Evolutionary conservation across 2,797 vertebrate species (phyloP).

Genomic region (Sorex maritimensis): DNA sequence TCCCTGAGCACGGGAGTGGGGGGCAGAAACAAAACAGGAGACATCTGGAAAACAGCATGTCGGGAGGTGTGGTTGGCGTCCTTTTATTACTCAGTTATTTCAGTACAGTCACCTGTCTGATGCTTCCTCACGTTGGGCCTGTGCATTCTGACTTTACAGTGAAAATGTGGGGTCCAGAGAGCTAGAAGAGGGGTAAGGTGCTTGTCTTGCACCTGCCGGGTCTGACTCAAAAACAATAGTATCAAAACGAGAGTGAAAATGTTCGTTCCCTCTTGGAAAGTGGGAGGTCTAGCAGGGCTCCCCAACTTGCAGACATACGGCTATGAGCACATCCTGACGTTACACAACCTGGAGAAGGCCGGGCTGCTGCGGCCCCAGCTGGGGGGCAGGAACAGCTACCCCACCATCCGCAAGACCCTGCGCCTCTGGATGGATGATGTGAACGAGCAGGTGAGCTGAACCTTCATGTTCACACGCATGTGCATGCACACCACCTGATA

Average conservation of each 20-base stretch:
- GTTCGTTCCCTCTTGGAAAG: too few relatives aligned
- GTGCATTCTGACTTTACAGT: slow-evolving; percentile 26
- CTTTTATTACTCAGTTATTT: neutral
- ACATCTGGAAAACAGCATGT: neutral
- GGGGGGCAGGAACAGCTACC: slow-evolving; percentile 96
- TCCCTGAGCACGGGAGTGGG: too few relatives aligned
- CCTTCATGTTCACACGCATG: neutral
- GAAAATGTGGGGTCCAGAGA: neutral
- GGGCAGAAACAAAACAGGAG: too few relatives aligned
- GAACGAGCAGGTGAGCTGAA: slow-evolving; percentile 94
- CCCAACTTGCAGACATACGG: slow-evolving; percentile 94
- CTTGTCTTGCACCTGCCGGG: too few relatives aligned
- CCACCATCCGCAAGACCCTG: slow-evolving; percentile 97
- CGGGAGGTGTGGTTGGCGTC: neutral
- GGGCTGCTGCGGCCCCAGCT: slow-evolving; percentile 95
- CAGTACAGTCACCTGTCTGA: neutral
- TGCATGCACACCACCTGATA: too few relatives aligned
- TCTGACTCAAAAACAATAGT: too few relatives aligned
- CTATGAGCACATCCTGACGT: slow-evolving; percentile 96
- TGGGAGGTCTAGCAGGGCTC: too few relatives aligned
- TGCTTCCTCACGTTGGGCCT: neutral
- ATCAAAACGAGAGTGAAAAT: too few relatives aligned
- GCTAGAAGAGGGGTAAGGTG: too few relatives aligned
- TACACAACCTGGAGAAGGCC: slow-evolving; percentile 97
- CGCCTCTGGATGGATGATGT: slow-evolving; percentile 99